phyloP scores from a whole-genome alignment of 1,140 invertebrate genomes.

The Metaphire vulgaris region DNA sequence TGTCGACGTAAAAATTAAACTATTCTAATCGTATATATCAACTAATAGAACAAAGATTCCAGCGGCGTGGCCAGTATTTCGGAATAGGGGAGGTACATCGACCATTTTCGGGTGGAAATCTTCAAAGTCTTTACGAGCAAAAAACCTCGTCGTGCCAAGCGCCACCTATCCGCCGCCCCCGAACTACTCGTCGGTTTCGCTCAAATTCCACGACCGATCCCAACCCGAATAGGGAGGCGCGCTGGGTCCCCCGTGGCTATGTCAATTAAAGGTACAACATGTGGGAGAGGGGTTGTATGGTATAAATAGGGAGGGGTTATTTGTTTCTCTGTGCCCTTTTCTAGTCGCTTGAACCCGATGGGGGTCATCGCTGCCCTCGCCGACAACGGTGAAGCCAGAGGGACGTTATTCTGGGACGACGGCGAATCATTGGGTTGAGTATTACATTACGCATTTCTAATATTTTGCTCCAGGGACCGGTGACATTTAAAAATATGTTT shows the following conservation, averaged over 20 bases:
- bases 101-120: too few species aligned
- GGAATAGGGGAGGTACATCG: too few species aligned
- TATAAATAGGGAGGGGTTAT: background rate
- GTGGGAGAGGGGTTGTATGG: background rate
- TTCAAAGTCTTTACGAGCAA: too few species aligned
- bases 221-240: background rate
- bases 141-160: too few species aligned
- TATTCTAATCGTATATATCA: too few species aligned
- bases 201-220: background rate
- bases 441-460: too few species aligned
- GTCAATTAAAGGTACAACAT: background rate
- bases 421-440: conserved; percentile 40
- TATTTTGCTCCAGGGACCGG: background rate
- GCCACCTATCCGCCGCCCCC: too few species aligned
- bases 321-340: too few species aligned
- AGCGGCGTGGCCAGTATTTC: too few species aligned
- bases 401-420: conserved; percentile 42
- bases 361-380: conserved; percentile 60
- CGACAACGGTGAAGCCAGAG: conserved; percentile 32
- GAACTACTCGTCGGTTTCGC: background rate
- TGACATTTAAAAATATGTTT: background rate
- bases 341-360: conserved; percentile 58
- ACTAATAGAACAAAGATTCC: too few species aligned
- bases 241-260: background rate
- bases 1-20: too few species aligned